phyloP scores from a whole-genome alignment of 2,797 vertebrate genomes.

The Balearica regulorum region DNA sequence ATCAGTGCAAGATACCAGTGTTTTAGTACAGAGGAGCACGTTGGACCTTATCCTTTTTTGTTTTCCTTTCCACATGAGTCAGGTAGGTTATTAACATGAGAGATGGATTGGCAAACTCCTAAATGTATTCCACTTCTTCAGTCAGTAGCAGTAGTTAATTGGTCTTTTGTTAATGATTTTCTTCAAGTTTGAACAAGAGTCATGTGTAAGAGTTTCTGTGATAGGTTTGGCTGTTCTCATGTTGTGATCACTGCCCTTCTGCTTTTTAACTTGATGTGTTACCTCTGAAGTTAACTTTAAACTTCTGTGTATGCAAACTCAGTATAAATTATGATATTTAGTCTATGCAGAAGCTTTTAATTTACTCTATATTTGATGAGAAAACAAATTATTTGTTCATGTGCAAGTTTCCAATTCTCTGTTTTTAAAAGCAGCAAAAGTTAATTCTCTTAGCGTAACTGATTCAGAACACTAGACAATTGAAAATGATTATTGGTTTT shows the following conservation, averaged over 20 bases:
- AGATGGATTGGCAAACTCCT: not conserved
- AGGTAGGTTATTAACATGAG: slow-evolving; percentile 76
- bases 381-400: not conserved
- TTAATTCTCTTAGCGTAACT: not conserved
- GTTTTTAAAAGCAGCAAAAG: not conserved
- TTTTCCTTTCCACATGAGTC: slow-evolving; percentile 99
- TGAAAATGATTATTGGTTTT: not conserved
- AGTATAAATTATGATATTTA: not conserved
- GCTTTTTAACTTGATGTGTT: not conserved
- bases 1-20: slow-evolving; percentile 98
- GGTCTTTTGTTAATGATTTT: not conserved
- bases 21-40: slow-evolving; percentile 96
- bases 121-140: not conserved
- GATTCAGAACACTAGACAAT: not conserved
- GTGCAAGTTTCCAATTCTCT: not conserved
- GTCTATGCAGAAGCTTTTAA: not conserved
- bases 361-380: not conserved
- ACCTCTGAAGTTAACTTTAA: not conserved
- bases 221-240: not conserved
- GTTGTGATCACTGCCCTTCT: not conserved
- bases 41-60: slow-evolving; percentile 98
- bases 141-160: not conserved
- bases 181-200: not conserved
- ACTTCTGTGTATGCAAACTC: not conserved
- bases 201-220: not conserved